Conservation (phyloP, 1,140 invertebrate species). For the Drosophila navojoa region DNA sequence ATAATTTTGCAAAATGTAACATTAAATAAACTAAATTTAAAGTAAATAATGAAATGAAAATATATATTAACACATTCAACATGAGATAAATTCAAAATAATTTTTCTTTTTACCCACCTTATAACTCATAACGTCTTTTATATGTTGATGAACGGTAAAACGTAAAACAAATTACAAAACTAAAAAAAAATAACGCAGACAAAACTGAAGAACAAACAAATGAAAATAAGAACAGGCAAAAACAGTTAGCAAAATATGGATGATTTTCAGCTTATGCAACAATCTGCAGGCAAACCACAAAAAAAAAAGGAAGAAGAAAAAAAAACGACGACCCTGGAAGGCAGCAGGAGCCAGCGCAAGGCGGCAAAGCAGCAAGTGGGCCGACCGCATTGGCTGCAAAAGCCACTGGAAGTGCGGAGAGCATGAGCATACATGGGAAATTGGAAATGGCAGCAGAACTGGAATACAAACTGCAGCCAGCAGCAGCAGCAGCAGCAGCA, state of each 20-base stretch:
- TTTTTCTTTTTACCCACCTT: conserved; percentile 66
- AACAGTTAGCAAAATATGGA: conserved; percentile 34
- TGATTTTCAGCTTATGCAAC: conserved; percentile 71
- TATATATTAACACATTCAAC: conserved; percentile 9
- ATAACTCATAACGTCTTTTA: conserved; percentile 56
- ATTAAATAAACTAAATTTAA: conserved; percentile 20
- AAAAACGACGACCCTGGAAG: conserved; percentile 63
- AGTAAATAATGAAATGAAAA: conserved; percentile 38
- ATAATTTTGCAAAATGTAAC: neutral
- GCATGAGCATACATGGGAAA: conserved; percentile 30
- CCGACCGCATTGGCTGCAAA: conserved; percentile 62
- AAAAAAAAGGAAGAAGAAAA: conserved; percentile 25
- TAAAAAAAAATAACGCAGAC: conserved; percentile 29
- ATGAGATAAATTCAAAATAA: neutral
- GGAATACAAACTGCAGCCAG: conserved; percentile 65
- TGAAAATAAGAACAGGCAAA: conserved; percentile 16
- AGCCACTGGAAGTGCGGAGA: conserved; percentile 53
- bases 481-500: conserved; percentile 19
- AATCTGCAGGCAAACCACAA: conserved; percentile 58
- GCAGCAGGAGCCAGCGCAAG: conserved; percentile 28
- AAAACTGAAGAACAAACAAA: conserved; percentile 39
- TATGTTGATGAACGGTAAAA: conserved; percentile 29
- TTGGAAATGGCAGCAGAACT: conserved; percentile 44
- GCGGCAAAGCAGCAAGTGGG: conserved; percentile 75
- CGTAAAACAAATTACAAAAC: conserved; percentile 23